Base-by-base conservation (phyloP, 1,140 invertebrate genomes). In the Drosophila tani region DNA sequence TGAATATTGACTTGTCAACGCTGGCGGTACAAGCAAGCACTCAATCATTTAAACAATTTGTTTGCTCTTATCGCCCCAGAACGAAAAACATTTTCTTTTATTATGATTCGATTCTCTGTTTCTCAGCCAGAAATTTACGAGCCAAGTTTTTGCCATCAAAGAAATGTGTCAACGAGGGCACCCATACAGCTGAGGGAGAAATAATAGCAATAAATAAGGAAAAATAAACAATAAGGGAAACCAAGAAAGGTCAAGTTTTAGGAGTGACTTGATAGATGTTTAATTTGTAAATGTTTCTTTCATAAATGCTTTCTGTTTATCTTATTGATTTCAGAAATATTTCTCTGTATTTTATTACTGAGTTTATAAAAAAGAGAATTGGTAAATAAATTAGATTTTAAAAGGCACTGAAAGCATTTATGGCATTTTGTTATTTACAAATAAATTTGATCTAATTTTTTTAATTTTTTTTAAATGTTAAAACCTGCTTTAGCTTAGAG, bases 1-100 rank as follows among this genome's bases (percentile, higher is more conserved):
- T 45, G 38, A 58, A 56, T 56, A 46, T 65, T 75, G 69, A 68
- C 65, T 68, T 83, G 76, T 88, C 83, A 88, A 53, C 80, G 50
- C 21, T 50, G 35, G 60, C 62, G 80, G 64, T 75, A 76, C 47
- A 47, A 64, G n/a, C 24, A 53, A 55, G 38, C 55, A 74, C 45
- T 77, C 75, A 62, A 62, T 56, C 57, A 62, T 49, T 82, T 58
- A 62, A 65, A 79, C 71, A 65, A 67, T 79, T 73, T 65, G 35
- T 60, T 73, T 79, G 62, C 15, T 51, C 41, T 81, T 66, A 58
- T 71, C 69, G 64, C 19, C 15, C 21, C 7, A 27, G 29, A 59
- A 49, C 15, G 19, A 41, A 32, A 59, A 68, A 64, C 50, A 53
- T 56, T 40, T 60, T 56, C 53, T 74, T 63, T 60, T 71, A 81